A percentile compares a stretch with the other conserved stretches of the same genome.
Conservation (phyloP, 2,888 invertebrate genomes). For the Eremobia ochroleuca region DNA sequence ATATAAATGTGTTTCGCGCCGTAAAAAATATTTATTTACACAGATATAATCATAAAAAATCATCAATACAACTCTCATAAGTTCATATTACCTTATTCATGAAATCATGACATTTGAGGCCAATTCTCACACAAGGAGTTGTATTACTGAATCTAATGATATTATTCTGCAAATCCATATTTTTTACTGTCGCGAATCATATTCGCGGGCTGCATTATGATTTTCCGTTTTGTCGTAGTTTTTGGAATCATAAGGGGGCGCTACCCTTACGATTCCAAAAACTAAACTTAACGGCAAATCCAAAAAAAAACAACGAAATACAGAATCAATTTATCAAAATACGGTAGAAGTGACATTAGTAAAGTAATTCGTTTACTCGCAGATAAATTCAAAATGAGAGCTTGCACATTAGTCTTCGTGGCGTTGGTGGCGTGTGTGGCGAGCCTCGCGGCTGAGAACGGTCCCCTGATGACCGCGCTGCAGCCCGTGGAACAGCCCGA, state of each 20-base stretch:
- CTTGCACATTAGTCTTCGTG: constrained; percentile 73
- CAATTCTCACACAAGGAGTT: neutral
- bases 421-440: constrained; percentile 79
- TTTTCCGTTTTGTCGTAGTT: too few species aligned
- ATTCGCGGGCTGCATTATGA: too few species aligned
- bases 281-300: too few species aligned
- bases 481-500: constrained; percentile 66
- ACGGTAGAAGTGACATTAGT: neutral
- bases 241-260: too few species aligned
- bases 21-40: neutral
- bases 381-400: constrained; percentile 68
- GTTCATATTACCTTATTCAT: neutral
- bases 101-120: neutral
- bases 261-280: too few species aligned
- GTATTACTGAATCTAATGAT: too few species aligned
- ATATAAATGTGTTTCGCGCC: neutral
- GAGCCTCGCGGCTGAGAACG: constrained; percentile 75
- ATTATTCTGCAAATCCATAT: neutral
- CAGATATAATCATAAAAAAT: too few species aligned
- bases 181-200: neutral
- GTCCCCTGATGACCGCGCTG: constrained; percentile 74
- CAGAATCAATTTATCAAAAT: neutral
- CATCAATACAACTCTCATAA: too few species aligned
- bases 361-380: neutral
- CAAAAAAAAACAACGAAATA: neutral